Evolutionary conservation across 1,140 invertebrate species (phyloP).

Genomic region (Philotrypesis tridentata): DNA sequence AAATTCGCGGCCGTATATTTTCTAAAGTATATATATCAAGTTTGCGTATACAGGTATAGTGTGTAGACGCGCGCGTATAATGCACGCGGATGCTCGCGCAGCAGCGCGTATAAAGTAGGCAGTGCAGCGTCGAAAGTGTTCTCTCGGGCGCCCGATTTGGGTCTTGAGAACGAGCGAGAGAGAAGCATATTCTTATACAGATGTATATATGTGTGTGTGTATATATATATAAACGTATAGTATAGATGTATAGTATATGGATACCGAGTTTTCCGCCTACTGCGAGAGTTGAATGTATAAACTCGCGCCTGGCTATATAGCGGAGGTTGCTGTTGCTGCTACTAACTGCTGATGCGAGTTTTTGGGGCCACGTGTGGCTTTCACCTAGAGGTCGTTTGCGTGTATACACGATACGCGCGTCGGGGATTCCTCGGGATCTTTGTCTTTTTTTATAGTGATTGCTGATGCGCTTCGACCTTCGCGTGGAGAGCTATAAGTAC

Average conservation of each 20-base stretch:
- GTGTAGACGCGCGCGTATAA: too few species aligned
- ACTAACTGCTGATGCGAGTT: constrained; percentile 63
- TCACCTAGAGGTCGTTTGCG: constrained; percentile 55
- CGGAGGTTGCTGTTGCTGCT: constrained; percentile 22
- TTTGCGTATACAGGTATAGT: background rate
- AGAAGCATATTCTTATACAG: background rate
- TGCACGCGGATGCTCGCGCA: background rate
- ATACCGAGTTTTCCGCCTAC: constrained; percentile 52
- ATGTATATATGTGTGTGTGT: too few species aligned
- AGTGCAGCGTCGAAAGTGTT: constrained; percentile 53
- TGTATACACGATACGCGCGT: background rate
- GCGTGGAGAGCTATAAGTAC: background rate
- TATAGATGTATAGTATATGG: constrained; percentile 52
- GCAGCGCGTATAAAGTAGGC: constrained; percentile 33
- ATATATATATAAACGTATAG: too few species aligned
- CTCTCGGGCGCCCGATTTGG: constrained; percentile 56
- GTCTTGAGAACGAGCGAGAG: constrained; percentile 61
- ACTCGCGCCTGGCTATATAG: constrained; percentile 25
- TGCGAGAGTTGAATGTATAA: constrained; percentile 15
- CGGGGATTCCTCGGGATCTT: background rate
- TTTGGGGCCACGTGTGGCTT: constrained; percentile 65
- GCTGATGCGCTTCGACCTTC: constrained; percentile 19
- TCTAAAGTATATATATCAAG: background rate
- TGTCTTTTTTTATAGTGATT: background rate
- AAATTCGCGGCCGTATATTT: background rate